Conservation (phyloP, 2,888 invertebrate species). For the Lochmaea crataegi region DNA sequence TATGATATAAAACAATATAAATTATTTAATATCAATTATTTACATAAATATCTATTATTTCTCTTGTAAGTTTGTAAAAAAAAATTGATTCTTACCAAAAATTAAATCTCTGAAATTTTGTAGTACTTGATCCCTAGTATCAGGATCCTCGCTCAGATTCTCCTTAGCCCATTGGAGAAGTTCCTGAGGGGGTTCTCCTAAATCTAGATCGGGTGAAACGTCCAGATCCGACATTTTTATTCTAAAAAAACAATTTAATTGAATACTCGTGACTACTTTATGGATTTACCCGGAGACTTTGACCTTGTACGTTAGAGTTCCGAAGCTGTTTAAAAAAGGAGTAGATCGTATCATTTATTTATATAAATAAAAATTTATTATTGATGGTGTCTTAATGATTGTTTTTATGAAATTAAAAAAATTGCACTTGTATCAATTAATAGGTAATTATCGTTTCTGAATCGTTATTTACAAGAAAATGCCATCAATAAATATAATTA, state of each 20-base stretch:
- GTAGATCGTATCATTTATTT: too few relatives aligned
- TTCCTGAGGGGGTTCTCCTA: slow-evolving; percentile 74
- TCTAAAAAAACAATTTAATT: neutral
- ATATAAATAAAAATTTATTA: neutral
- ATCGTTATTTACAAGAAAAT: neutral
- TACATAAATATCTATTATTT: neutral
- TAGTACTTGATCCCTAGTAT: slow-evolving; percentile 74
- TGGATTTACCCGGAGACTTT: neutral
- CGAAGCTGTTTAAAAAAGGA: too few relatives aligned
- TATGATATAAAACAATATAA: neutral
- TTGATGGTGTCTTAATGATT: too few relatives aligned
- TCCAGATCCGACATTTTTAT: slow-evolving; percentile 65
- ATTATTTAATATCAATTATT: neutral
- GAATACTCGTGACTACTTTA: neutral
- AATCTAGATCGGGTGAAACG: slow-evolving; percentile 71
- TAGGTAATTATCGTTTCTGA: neutral
- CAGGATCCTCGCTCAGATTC: slow-evolving; percentile 78
- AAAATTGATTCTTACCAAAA: slow-evolving; percentile 69
- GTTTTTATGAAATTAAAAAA: too few relatives aligned
- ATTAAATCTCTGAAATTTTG: slow-evolving; percentile 81
- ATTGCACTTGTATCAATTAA: neutral
- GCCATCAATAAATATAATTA: neutral
- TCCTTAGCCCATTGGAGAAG: slow-evolving; percentile 75
- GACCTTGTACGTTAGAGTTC: neutral
- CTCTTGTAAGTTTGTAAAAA: neutral